Evolutionary conservation across 2,888 invertebrate genomes (phyloP), one percentile per base, ranked within the genome.

Genomic region (Ferdinandea cuprea): DNA sequence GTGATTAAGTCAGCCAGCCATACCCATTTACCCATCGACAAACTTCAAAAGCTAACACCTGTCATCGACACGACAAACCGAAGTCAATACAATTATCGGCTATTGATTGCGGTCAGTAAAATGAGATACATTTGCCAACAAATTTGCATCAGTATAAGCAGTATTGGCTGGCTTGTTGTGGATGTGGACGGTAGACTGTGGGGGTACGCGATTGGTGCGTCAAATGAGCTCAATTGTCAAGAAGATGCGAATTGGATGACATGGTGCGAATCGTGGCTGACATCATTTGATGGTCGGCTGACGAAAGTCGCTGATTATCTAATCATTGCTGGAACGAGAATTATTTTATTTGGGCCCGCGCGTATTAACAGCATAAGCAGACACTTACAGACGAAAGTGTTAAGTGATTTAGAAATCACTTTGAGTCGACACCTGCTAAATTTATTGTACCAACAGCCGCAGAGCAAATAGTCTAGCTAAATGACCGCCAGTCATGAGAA

Each of bases 71-170:
- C 40, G 30, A 37, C n/a, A n/a, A n/a, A n/a, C 28, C 30, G 48
- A 59, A 52, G 50, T 50, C 42, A 50, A 65, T 11, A 52, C 52
- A 66, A 58, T 72, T 79, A 73, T 79, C 66, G 72, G 52, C 66
- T 65, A 79, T 68, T 42, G 68, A 80, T 61, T 80, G 61, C 73
- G 73, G 73, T 80, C 73, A 73, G 35, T 46, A 42, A 40, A 59
- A 37, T 25, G 46, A 48, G 2, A 30, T 54, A 6, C 21, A 30
- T 13, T 8, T 15, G 1, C 21, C n/a, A n/a, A 25, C 25, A 40
- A 19, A 19, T 44, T 17, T 21, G 13, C 58, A 30, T 30, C n/a
- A 50, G 9, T 11, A 8, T 32, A 17, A 35, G 30, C 25, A 25
- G 13, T n/a, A 37, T 37, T 25, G 40, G 8, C 4, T 11, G 30